phyloP scores from a whole-genome alignment of 2,113 vertebrate genomes.

The Elaphurus davidianus region DNA sequence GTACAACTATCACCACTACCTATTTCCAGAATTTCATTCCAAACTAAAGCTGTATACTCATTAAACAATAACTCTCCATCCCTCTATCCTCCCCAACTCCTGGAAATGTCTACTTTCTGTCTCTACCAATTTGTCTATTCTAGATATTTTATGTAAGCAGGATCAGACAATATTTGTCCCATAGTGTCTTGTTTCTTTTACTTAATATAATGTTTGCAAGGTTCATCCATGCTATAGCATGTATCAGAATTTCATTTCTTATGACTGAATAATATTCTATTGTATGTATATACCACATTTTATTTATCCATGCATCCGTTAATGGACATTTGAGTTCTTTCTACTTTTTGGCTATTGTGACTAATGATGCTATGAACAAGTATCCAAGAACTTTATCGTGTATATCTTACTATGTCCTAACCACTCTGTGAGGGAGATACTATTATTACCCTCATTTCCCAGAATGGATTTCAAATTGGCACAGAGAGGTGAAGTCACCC shows the following conservation, averaged over 20 bases:
- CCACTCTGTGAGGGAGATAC: neutral
- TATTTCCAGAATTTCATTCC: neutral
- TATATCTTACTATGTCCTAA: neutral
- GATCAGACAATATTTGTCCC: neutral
- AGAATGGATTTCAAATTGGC: neutral
- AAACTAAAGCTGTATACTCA: neutral
- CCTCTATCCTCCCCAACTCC: neutral
- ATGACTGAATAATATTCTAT: neutral
- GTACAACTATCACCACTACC: neutral
- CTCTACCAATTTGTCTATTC: neutral
- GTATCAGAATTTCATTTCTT: neutral
- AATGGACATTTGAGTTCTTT: neutral
- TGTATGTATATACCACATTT: neutral
- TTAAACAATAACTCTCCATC: neutral
- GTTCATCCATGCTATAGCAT: neutral
- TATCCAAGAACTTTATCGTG: neutral
- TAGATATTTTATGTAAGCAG: neutral
- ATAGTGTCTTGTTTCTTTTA: neutral
- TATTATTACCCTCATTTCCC: neutral
- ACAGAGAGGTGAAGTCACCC: neutral
- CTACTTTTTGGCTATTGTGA: neutral
- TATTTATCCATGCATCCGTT: neutral
- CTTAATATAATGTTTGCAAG: neutral
- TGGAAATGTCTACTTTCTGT: neutral
- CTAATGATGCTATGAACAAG: neutral